These are phyloP conservation scores for Sardinella longiceps DNA, from an alignment of 2,797 vertebrate species.

Conservation along the genomic window DNA sequence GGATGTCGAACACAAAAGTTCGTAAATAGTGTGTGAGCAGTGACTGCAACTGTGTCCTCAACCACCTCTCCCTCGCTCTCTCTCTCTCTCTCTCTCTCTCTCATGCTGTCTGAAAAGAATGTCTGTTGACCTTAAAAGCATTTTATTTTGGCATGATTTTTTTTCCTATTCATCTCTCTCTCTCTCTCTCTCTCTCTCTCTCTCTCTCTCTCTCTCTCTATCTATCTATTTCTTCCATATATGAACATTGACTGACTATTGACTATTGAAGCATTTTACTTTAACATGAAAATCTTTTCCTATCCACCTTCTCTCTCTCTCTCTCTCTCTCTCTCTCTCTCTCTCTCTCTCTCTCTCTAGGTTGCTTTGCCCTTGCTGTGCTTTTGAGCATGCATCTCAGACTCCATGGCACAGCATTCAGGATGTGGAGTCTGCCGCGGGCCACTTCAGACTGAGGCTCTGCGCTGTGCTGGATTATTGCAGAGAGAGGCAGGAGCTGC, in stretches of 20 bases:
- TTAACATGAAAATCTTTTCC: background rate
- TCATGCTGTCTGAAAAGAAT: constrained; percentile 22
- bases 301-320: background rate
- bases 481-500: constrained; percentile 42
- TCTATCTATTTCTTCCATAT: background rate
- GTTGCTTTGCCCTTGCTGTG: constrained; percentile 59
- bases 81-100: constrained; percentile 5
- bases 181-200: background rate
- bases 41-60: background rate
- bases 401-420: constrained; percentile 39
- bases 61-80: background rate
- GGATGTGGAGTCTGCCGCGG: constrained; percentile 40
- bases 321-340: background rate
- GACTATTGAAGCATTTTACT: background rate
- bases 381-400: constrained; percentile 56
- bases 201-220: background rate
- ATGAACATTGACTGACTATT: background rate
- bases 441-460: constrained; percentile 46
- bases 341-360: constrained; percentile 40
- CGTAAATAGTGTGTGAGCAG: background rate
- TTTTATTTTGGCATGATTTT: too few relatives aligned
- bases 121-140: too few relatives aligned
- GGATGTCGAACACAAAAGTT: background rate
- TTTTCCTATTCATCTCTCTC: background rate
- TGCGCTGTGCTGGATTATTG: constrained; percentile 46